Percentiles rank a stretch among this genome's conserved stretches.
Conservation (phyloP, 2,888 invertebrate species). For the Acholoe squamosa region DNA sequence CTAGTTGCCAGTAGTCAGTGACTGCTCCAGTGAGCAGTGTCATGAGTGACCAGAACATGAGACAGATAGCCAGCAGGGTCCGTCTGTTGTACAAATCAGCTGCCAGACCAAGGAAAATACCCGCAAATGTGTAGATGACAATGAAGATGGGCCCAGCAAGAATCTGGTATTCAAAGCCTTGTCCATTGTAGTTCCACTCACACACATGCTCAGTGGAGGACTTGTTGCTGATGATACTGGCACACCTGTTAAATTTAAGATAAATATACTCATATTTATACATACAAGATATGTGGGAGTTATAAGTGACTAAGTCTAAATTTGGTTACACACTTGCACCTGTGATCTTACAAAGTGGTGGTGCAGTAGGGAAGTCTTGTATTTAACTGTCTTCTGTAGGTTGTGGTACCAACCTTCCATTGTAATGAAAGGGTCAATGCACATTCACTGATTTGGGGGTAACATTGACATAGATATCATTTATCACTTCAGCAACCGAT, state of each 20-base stretch:
- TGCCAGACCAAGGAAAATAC: slow-evolving; percentile 91
- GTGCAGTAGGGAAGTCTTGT: too few species aligned
- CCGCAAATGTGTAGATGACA: slow-evolving; percentile 94
- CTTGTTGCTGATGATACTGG: slow-evolving; percentile 53
- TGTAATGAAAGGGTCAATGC: too few species aligned
- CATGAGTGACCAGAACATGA: slow-evolving; percentile 91
- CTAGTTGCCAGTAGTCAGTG: slow-evolving; percentile 94
- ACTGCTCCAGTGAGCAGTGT: slow-evolving; percentile 93
- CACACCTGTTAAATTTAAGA: too few species aligned
- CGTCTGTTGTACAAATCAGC: slow-evolving; percentile 86
- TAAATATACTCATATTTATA: neutral
- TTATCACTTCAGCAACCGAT: too few species aligned
- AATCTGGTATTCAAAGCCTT: slow-evolving; percentile 95
- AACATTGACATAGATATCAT: too few species aligned
- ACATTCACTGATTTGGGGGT: too few species aligned
- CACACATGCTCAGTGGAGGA: slow-evolving; percentile 88
- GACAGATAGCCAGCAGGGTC: slow-evolving; percentile 89
- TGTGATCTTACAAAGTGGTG: too few species aligned
- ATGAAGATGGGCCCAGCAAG: slow-evolving; percentile 96
- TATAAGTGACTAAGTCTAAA: neutral
- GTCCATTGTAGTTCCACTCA: slow-evolving; percentile 96
- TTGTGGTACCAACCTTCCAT: too few species aligned
- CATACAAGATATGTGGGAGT: neutral
- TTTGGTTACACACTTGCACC: too few species aligned
- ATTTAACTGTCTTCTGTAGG: too few species aligned